Conservation (phyloP, 2,113 vertebrate genomes). For the Nipponia nippon region DNA sequence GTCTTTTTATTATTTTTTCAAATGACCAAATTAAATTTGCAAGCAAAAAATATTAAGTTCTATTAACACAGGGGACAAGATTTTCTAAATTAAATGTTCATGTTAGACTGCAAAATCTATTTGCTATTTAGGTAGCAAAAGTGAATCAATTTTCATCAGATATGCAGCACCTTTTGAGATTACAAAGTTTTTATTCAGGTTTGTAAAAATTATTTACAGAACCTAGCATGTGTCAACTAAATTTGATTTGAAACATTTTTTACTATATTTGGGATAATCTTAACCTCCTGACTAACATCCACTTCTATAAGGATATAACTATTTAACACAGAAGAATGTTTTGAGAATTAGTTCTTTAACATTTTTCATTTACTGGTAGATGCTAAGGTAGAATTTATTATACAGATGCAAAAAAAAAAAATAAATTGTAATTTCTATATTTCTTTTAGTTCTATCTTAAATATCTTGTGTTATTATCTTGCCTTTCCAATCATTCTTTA, state of each 20-base stretch:
- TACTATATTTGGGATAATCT: neutral
- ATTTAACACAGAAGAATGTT: neutral
- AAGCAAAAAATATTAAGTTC: neutral
- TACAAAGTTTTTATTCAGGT: neutral
- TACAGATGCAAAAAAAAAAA: neutral
- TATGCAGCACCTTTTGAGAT: neutral
- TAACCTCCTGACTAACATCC: neutral
- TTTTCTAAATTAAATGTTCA: neutral
- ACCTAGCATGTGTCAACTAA: neutral
- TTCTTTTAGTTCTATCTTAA: neutral
- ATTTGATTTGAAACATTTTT: neutral
- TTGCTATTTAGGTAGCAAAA: neutral
- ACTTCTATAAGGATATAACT: neutral
- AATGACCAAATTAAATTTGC: neutral
- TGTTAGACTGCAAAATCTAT: neutral
- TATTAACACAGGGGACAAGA: neutral
- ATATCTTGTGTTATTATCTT: neutral
- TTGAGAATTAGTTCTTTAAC: neutral
- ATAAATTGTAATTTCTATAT: neutral
- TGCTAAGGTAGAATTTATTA: neutral
- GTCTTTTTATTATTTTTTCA: neutral
- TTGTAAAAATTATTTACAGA: neutral
- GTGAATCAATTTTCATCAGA: neutral
- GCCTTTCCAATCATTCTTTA: neutral
- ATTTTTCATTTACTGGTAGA: neutral